Base-by-base conservation (phyloP, 2,113 vertebrate species). In the Corydoras maculifer region DNA sequence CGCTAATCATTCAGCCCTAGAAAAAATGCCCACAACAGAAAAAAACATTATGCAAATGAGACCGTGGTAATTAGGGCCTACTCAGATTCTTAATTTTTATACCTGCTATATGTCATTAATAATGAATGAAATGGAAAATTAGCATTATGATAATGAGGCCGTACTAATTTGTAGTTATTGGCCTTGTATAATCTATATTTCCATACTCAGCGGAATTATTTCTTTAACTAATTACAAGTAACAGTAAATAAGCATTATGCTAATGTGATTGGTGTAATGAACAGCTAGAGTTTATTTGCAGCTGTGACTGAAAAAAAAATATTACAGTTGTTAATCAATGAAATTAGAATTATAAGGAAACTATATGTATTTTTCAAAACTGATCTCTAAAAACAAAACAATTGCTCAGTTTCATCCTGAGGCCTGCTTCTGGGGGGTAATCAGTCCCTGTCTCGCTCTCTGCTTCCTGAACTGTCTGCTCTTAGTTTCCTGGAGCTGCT, bases 401-500 rank as follows among this genome's bases (percentile, higher is more conserved):
- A 43, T 5, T 43, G 35, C 35, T 43, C 35, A 5, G 35, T 4
- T 43, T 4, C 7, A 43, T 6, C 3, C 51, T 53, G 13, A 53
- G 51, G 3, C 51, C 51, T 53, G 51, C 51, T n/a, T 57, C 35
- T 14, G n/a, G 54, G 7, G 14, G 15, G 13, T 57, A 57, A 57
- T n/a, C 54, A n/a, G 54, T 7, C n/a, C 54, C 3, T 53, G 60
- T 73, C 49, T 35, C 49, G 50, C 54, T 62, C 8, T 63, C 62
- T 69, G 31, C 61, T 68, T 64, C 69, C 58, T 55, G 18, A 15
- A 9, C 12, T 54, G 13, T 54, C 48, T 50, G 65, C 53, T 53
- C 12, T 70, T 8, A 32, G 59, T 15, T 63, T 70, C 25, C 58
- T 65, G 53, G 18, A 55, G 15, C 68, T 12, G 15, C 15, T 50